phyloP scores from a whole-genome alignment of 2,113 vertebrate genomes.

The Leptobrachium ailaonicum region DNA sequence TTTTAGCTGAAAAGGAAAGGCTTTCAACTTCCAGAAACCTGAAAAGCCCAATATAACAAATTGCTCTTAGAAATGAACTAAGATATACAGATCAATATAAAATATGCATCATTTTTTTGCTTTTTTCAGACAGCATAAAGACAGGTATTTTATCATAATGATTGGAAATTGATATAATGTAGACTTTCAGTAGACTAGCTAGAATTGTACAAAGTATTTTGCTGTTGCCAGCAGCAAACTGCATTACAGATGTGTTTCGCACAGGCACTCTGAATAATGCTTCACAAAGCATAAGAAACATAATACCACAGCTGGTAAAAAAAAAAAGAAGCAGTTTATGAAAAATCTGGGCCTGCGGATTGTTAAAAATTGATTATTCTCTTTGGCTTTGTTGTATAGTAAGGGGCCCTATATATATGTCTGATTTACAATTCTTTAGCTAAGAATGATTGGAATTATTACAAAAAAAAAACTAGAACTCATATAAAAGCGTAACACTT shows the following conservation, averaged over 20 bases:
- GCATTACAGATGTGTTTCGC: background rate
- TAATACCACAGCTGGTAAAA: background rate
- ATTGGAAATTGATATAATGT: conserved; percentile 6
- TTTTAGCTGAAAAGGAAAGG: conserved; percentile 2
- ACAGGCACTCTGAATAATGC: background rate
- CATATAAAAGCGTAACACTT: too few species aligned
- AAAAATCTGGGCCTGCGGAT: background rate
- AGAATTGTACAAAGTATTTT: background rate
- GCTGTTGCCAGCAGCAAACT: background rate
- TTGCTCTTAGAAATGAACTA: conserved; percentile 5
- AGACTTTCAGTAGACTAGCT: conserved; percentile 5
- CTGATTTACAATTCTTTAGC: too few species aligned
- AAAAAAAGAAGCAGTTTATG: background rate
- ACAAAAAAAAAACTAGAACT: too few species aligned
- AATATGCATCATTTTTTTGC: background rate
- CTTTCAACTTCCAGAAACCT: conserved; percentile 17
- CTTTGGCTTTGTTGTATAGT: too few species aligned
- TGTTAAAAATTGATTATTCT: too few species aligned
- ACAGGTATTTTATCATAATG: background rate
- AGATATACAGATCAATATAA: conserved; percentile 12
- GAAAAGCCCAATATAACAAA: conserved; percentile 17
- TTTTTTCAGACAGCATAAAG: background rate
- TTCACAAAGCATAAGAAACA: background rate
- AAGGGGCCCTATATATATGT: too few species aligned
- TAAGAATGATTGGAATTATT: too few species aligned